A percentile compares a stretch with the other conserved stretches of the same genome.
Evolutionary conservation across 2,113 vertebrate species (phyloP).

Genomic region (Sylvietta virens): DNA sequence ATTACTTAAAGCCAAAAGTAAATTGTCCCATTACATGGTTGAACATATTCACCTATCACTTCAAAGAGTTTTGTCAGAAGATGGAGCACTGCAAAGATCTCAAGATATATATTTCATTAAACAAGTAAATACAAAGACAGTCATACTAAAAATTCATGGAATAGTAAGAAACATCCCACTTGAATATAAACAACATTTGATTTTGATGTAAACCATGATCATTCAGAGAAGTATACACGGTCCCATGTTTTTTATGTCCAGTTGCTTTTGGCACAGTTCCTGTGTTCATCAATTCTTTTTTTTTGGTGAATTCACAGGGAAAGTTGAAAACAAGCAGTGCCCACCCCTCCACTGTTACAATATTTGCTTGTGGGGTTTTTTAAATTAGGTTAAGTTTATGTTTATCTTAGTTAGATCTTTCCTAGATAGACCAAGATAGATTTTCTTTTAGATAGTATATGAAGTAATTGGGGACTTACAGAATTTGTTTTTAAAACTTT

Average conservation of each 20-base stretch:
- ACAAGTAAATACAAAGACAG: neutral
- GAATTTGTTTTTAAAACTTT: neutral
- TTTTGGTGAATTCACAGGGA: neutral
- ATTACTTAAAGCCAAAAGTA: conserved; percentile 27
- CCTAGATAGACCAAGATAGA: neutral
- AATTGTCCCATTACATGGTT: neutral
- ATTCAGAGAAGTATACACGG: neutral
- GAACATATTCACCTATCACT: neutral
- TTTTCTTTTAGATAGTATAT: neutral
- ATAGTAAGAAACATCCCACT: neutral
- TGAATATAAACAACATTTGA: neutral
- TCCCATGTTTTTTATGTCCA: neutral
- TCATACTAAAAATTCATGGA: neutral
- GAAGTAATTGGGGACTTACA: neutral
- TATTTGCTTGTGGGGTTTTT: neutral
- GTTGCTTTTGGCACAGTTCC: neutral
- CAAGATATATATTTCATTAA: neutral
- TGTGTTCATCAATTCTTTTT: neutral
- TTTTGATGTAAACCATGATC: neutral
- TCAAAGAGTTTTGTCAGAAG: neutral
- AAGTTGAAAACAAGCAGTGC: neutral
- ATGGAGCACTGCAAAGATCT: neutral
- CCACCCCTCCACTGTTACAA: neutral
- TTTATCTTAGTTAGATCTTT: neutral
- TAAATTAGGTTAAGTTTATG: neutral